Conservation (phyloP, 2,797 vertebrate genomes). For the Pachyuromys duprasi region DNA sequence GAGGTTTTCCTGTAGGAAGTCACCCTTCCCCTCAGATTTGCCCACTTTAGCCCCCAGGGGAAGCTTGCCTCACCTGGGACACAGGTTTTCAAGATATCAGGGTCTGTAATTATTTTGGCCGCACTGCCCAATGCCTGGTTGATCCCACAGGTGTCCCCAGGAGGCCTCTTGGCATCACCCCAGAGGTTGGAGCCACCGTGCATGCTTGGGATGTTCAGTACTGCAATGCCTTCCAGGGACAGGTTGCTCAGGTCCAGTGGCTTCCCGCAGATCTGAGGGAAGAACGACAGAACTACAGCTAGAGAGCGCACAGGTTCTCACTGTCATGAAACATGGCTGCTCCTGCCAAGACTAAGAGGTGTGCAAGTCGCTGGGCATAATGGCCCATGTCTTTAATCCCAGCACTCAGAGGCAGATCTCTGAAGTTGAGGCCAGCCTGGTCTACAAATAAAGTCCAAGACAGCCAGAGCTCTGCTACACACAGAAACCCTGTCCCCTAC, state of each 20-base stretch:
- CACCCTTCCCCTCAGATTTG: not conserved
- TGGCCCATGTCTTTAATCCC: too few species aligned
- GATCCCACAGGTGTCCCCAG: constrained; percentile 87
- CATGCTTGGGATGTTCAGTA: constrained; percentile 98
- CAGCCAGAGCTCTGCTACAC: not conserved
- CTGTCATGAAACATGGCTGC: not conserved
- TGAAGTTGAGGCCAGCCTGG: too few species aligned
- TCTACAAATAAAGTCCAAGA: too few species aligned
- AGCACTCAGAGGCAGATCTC: too few species aligned
- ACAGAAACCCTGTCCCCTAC: too few species aligned
- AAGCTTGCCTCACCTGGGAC: constrained; percentile 89
- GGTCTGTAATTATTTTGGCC: constrained; percentile 91
- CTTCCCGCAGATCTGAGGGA: constrained; percentile 91
- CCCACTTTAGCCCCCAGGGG: not conserved
- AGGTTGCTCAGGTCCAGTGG: constrained; percentile 90
- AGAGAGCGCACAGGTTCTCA: not conserved
- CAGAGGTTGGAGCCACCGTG: constrained; percentile 97
- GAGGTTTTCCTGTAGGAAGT: not conserved
- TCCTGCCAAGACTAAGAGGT: constrained; percentile 8
- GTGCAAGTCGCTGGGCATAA: not conserved
- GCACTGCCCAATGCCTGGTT: constrained; percentile 77
- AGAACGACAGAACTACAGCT: not conserved
- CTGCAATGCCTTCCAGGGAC: constrained; percentile 93
- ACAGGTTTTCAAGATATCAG: constrained; percentile 92
- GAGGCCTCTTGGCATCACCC: constrained; percentile 93